These are phyloP conservation scores for Thripadectes ignobilis DNA, from an alignment of 2,797 vertebrate species.

Conservation along the genomic window DNA sequence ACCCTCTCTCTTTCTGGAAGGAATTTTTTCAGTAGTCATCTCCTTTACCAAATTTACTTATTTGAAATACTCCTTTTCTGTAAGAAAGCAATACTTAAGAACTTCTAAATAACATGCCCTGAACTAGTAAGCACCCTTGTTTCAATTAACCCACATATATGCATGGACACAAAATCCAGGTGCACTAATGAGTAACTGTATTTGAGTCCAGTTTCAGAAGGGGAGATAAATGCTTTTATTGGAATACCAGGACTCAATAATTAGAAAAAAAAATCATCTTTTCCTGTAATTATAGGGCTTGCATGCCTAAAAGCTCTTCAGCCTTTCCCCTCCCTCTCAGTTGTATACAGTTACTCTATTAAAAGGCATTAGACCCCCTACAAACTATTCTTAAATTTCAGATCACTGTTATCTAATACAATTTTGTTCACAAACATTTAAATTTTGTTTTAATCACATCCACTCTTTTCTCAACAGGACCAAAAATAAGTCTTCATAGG, in stretches of 20 bases:
- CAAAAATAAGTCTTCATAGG: constrained; percentile 39
- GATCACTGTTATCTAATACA: background rate
- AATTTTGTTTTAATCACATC: background rate
- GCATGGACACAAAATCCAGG: background rate
- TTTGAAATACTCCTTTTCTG: background rate
- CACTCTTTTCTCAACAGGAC: background rate
- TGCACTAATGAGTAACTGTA: background rate
- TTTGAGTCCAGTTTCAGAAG: background rate
- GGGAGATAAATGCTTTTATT: background rate
- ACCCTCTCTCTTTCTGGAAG: background rate
- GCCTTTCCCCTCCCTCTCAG: background rate
- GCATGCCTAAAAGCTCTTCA: background rate
- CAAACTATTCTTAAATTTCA: background rate
- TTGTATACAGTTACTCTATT: background rate
- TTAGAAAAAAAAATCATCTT: background rate
- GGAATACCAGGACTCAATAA: background rate
- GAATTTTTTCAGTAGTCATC: background rate
- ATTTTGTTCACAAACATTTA: background rate
- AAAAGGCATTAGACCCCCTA: background rate
- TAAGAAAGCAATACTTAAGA: background rate
- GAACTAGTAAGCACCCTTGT: background rate
- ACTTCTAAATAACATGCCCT: background rate
- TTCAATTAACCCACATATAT: background rate
- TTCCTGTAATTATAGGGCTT: background rate
- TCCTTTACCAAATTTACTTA: background rate